These are phyloP conservation scores for Melanotaenia nigrans DNA, from an alignment of 2,797 vertebrate species.

Conservation along the genomic window DNA sequence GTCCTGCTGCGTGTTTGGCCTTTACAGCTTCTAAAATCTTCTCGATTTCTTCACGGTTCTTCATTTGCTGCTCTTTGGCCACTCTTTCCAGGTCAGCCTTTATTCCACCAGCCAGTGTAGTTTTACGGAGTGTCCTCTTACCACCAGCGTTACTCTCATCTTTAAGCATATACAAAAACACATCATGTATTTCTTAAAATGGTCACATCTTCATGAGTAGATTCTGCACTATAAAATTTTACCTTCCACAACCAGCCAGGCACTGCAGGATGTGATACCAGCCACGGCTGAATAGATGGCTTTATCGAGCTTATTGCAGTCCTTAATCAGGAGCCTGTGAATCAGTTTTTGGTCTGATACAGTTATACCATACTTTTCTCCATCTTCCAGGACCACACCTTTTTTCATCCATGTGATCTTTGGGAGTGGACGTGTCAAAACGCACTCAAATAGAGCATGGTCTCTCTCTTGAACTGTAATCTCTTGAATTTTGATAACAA, in stretches of 20 bases:
- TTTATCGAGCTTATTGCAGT: conserved; percentile 76
- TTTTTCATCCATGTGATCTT: conserved; percentile 83
- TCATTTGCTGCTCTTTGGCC: conserved; percentile 72
- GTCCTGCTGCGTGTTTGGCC: conserved; percentile 34
- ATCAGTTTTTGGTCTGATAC: conserved; percentile 83
- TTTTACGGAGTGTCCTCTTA: conserved; percentile 62
- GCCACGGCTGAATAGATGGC: conserved; percentile 85
- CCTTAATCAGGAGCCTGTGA: conserved; percentile 85
- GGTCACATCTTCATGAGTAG: not conserved
- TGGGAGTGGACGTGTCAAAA: conserved; percentile 79
- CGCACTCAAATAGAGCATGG: conserved; percentile 82
- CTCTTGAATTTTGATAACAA: conserved; percentile 80
- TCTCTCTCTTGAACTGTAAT: conserved; percentile 75
- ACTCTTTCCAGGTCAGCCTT: conserved; percentile 65
- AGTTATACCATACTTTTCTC: conserved; percentile 78
- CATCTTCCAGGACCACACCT: conserved; percentile 68
- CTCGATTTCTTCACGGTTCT: conserved; percentile 68
- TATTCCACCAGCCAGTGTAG: conserved; percentile 49
- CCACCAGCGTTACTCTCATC: conserved; percentile 52
- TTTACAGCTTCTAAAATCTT: conserved; percentile 43
- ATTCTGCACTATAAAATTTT: conserved; percentile 27
- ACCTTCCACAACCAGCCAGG: conserved; percentile 89
- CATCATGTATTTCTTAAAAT: conserved; percentile 5
- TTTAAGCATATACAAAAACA: conserved; percentile 43
- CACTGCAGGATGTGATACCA: conserved; percentile 81